phyloP scores from a whole-genome alignment of 2,113 vertebrate species.

The Onychorhynchus coronatus region DNA sequence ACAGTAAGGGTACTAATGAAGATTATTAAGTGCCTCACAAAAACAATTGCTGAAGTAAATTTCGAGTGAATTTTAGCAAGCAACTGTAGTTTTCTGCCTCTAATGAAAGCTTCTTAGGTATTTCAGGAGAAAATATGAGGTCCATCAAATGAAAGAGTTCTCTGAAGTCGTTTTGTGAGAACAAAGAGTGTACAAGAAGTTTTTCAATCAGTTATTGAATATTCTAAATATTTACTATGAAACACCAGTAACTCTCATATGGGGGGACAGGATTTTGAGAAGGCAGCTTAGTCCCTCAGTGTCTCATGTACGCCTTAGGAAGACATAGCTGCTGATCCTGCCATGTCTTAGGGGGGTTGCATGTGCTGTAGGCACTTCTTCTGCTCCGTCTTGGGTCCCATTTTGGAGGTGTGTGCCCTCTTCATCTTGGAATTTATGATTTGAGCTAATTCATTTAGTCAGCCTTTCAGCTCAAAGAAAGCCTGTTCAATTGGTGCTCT shows the following conservation, averaged over 20 bases:
- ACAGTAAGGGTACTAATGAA: neutral
- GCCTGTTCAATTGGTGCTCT: neutral
- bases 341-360: accelerated
- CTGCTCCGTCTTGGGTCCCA: neutral
- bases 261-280: neutral
- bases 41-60: neutral
- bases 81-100: neutral
- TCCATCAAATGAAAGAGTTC: neutral
- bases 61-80: neutral
- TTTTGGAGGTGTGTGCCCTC: neutral
- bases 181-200: neutral
- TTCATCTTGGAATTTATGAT: neutral
- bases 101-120: neutral
- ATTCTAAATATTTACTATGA: neutral
- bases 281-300: neutral
- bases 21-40: neutral
- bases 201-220: neutral
- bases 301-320: neutral
- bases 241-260: neutral
- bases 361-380: neutral
- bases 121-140: neutral
- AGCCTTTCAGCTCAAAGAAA: accelerated
- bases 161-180: neutral
- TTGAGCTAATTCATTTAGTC: neutral
- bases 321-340: neutral